phyloP scores from a whole-genome alignment of 2,113 vertebrate species.

The Ciconia boyciana region DNA sequence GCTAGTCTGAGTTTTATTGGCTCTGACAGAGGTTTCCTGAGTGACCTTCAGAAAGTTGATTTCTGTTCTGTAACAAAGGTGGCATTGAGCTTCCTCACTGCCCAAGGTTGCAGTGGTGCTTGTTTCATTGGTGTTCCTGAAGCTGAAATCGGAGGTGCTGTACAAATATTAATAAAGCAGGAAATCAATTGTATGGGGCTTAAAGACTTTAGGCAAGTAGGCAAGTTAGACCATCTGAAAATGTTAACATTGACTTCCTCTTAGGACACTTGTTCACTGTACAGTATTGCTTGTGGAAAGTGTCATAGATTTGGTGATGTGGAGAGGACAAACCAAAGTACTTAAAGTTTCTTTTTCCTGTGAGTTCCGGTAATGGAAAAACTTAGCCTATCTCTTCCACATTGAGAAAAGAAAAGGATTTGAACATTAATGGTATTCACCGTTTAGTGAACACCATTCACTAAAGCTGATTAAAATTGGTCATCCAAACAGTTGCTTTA shows the following conservation, averaged over 20 bases:
- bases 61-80: neutral
- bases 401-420: neutral
- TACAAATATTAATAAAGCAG: neutral
- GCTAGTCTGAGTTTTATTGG: neutral
- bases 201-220: neutral
- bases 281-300: neutral
- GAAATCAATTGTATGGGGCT: neutral
- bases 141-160: neutral
- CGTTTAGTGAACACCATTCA: neutral
- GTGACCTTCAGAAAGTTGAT: neutral
- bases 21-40: neutral
- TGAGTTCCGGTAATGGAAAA: neutral
- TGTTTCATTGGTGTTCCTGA: neutral
- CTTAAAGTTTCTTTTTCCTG: neutral
- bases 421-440: neutral
- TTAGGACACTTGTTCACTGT: neutral
- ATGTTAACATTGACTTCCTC: neutral
- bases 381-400: neutral
- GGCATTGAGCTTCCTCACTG: neutral
- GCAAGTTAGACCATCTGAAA: neutral
- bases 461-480: neutral
- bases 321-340: neutral
- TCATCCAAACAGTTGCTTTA: neutral
- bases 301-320: neutral
- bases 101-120: neutral